These are phyloP conservation scores for Apaloderma vittatum DNA, from an alignment of 2,113 vertebrate species.

Conservation along the genomic window DNA sequence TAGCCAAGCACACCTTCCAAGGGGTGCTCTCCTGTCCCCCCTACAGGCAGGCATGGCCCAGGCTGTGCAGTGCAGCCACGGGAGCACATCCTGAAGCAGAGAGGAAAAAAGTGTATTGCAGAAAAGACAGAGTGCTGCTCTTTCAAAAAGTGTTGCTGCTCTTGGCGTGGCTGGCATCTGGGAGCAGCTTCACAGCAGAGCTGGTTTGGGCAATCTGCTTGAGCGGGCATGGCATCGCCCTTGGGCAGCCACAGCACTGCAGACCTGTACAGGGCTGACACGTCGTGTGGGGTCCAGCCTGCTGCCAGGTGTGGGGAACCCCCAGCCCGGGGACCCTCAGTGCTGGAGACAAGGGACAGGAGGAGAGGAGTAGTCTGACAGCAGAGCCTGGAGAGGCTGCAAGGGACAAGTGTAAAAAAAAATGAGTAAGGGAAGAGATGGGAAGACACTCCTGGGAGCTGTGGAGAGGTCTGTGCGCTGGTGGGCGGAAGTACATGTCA, in stretches of 20 bases:
- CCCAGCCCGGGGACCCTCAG: not conserved
- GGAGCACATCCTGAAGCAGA: not conserved
- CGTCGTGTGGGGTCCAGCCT: not conserved
- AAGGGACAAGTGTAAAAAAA: not conserved
- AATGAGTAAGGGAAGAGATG: not conserved
- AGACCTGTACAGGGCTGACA: not conserved
- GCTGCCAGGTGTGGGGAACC: not conserved
- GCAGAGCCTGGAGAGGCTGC: not conserved
- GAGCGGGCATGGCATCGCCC: accelerated
- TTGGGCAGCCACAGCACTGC: accelerated
- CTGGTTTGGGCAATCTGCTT: not conserved
- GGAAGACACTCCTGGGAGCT: not conserved
- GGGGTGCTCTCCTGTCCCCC: not conserved
- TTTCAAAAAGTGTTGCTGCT: not conserved
- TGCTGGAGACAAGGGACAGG: not conserved
- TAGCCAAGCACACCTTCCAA: not conserved
- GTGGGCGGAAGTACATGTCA: not conserved
- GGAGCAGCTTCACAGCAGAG: not conserved
- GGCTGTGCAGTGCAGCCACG: accelerated
- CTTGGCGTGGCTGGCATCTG: accelerated
- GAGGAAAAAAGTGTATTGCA: not conserved
- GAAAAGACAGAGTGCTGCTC: not conserved
- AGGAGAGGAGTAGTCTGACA: not conserved
- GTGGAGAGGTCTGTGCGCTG: not conserved
- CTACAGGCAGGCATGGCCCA: not conserved